Base-by-base conservation (phyloP, 2,888 invertebrate genomes). In the Sarcophaga subvicina region DNA sequence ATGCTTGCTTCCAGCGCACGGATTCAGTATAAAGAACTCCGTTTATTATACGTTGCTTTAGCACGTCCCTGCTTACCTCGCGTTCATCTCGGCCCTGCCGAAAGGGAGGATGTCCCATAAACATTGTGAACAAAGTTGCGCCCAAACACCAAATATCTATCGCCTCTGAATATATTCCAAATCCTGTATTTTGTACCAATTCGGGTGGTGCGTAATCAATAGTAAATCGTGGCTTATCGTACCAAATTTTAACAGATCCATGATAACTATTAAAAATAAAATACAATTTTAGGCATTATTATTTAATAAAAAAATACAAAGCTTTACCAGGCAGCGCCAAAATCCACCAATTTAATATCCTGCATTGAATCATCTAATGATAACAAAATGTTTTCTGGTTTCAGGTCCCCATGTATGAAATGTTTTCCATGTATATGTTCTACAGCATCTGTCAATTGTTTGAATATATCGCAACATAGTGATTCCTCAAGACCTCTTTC, bases 101-200 rank as follows among this genome's bases (percentile, higher is more conserved):
- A 94, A 98, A 99, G 0, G 99, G 98, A 0, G 98, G 96, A 90
- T 96, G 95, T 0, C 99, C 99, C 86, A 97, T 96, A 70, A 99
- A 93, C 94, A 95, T 94, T 49, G 94, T 94, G 88, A 94, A 95
- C 69, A 98, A 94, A 88, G 99, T 97, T 2, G 98, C 98, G 0
- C 99, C 99, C 0, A 99, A 94, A 89, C 98, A 98, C 98, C 99
- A 99, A 84, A 99, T 94, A 94, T 99, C 99, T 94, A 98, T 98
- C 91, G 97, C 96, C 92, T 98, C 97, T 88, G 98, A 97, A 94
- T 99, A 99, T 4, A 83, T 90, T 25, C 90, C 92, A 64, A 89
- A 88, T 79, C 92, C 91, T 25, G 91, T 89, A 27, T 94, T 90
- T 87, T 91, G 88, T 37, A 99, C 94, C 14, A 99, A 98, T 93